These are phyloP conservation scores for Saiga tatarica DNA, from an alignment of 2,113 vertebrate genomes.

Conservation along the genomic window DNA sequence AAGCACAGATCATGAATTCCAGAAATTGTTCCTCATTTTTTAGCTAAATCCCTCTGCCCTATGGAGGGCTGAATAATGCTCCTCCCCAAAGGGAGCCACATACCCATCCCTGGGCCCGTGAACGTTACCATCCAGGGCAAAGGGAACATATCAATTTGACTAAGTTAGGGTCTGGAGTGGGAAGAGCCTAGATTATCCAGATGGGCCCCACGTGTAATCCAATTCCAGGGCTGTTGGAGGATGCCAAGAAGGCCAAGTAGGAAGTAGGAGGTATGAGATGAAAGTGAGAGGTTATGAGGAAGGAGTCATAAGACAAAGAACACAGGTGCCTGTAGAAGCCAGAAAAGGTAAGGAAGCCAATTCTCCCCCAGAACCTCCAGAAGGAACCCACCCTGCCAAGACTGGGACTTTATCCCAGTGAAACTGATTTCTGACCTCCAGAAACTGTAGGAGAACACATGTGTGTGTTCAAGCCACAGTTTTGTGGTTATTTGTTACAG, in stretches of 20 bases:
- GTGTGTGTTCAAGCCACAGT: not conserved
- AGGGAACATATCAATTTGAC: not conserved
- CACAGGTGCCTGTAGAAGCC: not conserved
- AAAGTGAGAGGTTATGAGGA: not conserved
- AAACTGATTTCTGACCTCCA: not conserved
- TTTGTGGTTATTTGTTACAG: not conserved
- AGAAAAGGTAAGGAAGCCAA: not conserved
- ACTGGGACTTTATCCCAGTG: not conserved
- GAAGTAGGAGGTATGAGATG: not conserved
- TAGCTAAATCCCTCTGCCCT: not conserved
- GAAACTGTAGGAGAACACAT: not conserved
- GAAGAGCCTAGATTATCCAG: not conserved
- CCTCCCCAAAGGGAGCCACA: not conserved
- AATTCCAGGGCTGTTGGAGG: not conserved
- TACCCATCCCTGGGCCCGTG: not conserved
- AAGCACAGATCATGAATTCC: not conserved
- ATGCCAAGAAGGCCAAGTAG: not conserved
- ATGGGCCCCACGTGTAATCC: not conserved
- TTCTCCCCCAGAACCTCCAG: not conserved
- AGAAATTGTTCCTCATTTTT: not conserved
- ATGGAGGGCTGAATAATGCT: not conserved
- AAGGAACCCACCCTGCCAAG: not conserved
- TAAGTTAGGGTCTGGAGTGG: not conserved
- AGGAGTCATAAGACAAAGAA: not conserved
- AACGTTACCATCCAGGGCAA: not conserved